Evolutionary conservation across 2,797 vertebrate species (phyloP), one percentile per base, ranked within the genome.

Genomic region (Squalus acanthias): DNA sequence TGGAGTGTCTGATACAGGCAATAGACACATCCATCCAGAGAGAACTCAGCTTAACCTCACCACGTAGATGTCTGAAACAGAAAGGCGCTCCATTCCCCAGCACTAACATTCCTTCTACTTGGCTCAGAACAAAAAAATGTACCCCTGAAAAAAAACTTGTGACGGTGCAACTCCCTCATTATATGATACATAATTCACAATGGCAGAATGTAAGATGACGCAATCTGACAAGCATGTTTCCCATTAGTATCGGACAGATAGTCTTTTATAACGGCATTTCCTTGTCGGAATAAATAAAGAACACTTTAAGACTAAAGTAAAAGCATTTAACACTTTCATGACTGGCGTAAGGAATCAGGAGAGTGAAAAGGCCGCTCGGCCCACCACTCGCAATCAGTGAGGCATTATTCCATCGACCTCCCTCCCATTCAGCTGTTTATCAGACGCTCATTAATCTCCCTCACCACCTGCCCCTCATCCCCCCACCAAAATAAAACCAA

Each of bases 261-360:
- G 17, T 39, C 91, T 93, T 93, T 85, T 46, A n/a, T 69, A 93
- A 93, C 69, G 91, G 91, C 91, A 93, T 93, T 93, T 93, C 63
- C 91, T 93, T 93, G 91, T 93, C 91, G 69, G 91, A 93, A 46
- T 93, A 65, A 93, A 93, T 93, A 67, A 67, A 69, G n/a, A 69
- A 69, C 65, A 93, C 91, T 67, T 69, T 69, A n/a, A 93, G 65
- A 24, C 65, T 69, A 69, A 26, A 24, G 20, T 39, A 46, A 93
- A 63, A 69, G n/a, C 9, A 69, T 46, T 93, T 93, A 69, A 93
- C 91, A 24, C 91, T 69, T 93, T 46, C 91, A 12, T 24, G 63
- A 33, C 89, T 67, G 89, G 2, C 1, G 0, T 24, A 24, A 69
- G 20, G 10, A 46, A 46, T 67, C 65, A 69, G 91, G 33, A 24